Base-by-base conservation (phyloP, 2,888 invertebrate species). In the Augiades crinisus region DNA sequence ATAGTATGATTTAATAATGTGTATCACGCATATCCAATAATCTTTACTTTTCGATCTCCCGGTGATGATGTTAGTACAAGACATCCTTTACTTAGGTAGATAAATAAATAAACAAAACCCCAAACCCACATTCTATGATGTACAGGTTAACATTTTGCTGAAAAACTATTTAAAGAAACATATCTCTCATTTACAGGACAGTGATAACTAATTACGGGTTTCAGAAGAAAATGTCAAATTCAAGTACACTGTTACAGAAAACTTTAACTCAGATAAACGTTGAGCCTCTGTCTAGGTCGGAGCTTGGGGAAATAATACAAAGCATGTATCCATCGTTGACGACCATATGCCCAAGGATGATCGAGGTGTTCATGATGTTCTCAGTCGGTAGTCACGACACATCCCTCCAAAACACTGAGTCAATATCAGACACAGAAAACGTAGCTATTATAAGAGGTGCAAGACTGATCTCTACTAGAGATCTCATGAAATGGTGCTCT, bases 401-500 rank as follows among this genome's bases (percentile, higher is more conserved):
- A 3, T 87, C 90, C 0, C 65, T 81, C 36, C 84, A 87, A 34
- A 84, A 89, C 51, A 85, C 83, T 2, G 81, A 78, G 24, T 49
- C 58, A 3, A 49, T 55, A 8, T 54, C 60, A 8, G 72, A 72
- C 0, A 75, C 70, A 55, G 72, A 74, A 31, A 75, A 62, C 50
- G 17, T 82, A 5, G 64, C 63, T 8, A 63, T 85, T 1, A 70
- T 86, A 38, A 88, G 84, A 68, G 91, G 88, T 34, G 92, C 93
- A 0, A 90, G 96, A 61, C 79, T 94, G 36, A 95, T 93, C 14
- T 95, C 96, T 0, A 95, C 95, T 0, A 92, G 98, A 62, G 99
- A 99, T 90, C 91, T 99, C 40, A 93, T 98, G 61, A 98, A 98
- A 76, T 96, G 98, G 93, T 98, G 98, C 70, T 90, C 92, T 3